phyloP scores from a whole-genome alignment of 1,140 invertebrate genomes.

The Drosophila sproati region DNA sequence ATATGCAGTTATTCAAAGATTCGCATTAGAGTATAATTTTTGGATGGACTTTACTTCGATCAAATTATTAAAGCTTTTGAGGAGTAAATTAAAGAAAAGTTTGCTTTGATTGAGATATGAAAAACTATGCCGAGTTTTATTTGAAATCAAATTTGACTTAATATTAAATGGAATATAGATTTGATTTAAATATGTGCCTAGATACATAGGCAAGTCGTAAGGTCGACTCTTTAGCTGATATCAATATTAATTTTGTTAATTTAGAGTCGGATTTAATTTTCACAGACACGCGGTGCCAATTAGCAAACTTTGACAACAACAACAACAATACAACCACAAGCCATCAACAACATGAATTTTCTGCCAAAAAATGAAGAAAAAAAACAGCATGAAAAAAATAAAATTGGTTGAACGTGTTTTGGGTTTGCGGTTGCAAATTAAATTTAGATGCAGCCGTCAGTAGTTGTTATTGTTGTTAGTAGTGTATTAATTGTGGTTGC shows the following conservation, averaged over 20 bases:
- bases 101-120: too few species aligned
- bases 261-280: slow-evolving; percentile 27
- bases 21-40: too few species aligned
- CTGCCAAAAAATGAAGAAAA: slow-evolving; percentile 43
- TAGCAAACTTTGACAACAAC: slow-evolving; percentile 66
- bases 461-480: slow-evolving; percentile 34
- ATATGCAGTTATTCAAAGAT: too few species aligned
- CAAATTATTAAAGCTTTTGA: too few species aligned
- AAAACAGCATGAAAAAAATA: slow-evolving; percentile 34
- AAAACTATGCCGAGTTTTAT: too few species aligned
- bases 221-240: too few species aligned
- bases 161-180: too few species aligned
- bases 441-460: slow-evolving; percentile 68
- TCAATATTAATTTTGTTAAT: slow-evolving; percentile 8
- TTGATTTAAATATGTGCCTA: too few species aligned
- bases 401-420: slow-evolving; percentile 47
- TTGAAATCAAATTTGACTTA: too few species aligned
- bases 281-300: slow-evolving; percentile 55
- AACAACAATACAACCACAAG: slow-evolving; percentile 42
- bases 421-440: slow-evolving; percentile 60
- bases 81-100: too few species aligned
- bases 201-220: too few species aligned
- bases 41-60: too few species aligned
- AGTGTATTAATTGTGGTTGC: slow-evolving; percentile 29
- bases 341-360: slow-evolving; percentile 52